Evolutionary conservation across 2,113 vertebrate genomes (phyloP).

Genomic region (Elephantulus edwardii): DNA sequence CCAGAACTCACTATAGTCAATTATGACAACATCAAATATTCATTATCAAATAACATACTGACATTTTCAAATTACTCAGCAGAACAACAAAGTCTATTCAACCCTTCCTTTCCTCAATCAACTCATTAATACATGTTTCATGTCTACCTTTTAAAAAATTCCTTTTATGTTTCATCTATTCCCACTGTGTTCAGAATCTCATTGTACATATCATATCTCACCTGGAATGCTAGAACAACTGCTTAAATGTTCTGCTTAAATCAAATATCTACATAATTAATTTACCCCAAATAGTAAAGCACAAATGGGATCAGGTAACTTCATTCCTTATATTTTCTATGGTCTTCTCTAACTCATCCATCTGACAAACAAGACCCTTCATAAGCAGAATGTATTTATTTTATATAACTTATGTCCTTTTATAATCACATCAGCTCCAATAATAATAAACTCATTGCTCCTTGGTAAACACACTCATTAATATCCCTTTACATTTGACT

Average conservation of each 20-base stretch:
- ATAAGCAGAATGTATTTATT: not conserved
- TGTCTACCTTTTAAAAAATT: not conserved
- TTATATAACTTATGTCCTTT: not conserved
- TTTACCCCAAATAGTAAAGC: not conserved
- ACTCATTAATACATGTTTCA: not conserved
- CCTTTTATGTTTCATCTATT: not conserved
- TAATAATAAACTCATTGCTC: not conserved
- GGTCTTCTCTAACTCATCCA: not conserved
- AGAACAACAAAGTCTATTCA: not conserved
- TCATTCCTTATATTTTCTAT: not conserved
- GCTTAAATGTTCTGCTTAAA: not conserved
- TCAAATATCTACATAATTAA: not conserved
- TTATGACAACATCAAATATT: not conserved
- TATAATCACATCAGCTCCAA: not conserved
- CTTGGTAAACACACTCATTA: not conserved
- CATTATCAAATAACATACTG: too few species aligned
- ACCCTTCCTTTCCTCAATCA: not conserved
- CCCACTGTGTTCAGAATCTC: not conserved
- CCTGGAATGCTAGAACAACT: not conserved
- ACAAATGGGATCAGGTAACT: not conserved
- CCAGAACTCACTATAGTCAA: not conserved
- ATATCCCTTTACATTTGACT: not conserved
- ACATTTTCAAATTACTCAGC: not conserved
- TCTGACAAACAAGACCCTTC: not conserved
- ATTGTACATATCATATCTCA: not conserved